Base-by-base conservation (phyloP, 30 jellyfish, hydroid and myxozoan genomes). In the Rhopilema esculentum region DNA sequence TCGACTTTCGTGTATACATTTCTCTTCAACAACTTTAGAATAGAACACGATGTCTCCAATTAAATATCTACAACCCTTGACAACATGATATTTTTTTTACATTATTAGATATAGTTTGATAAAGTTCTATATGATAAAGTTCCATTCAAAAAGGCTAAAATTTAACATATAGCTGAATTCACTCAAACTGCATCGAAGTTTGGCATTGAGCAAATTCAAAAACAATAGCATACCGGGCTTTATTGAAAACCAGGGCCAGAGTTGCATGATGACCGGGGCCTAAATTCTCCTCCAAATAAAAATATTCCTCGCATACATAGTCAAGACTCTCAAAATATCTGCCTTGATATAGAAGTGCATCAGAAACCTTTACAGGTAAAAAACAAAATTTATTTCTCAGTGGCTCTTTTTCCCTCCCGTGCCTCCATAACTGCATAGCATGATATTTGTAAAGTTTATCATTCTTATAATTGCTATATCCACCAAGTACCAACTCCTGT, bases 271-370 rank as follows among this genome's bases (percentile, higher is more conserved):
- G 83, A 12, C 2, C 17, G 23, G n/a, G 49, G 17, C 91, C 91
- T 52, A 81, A 29, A 16, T 66, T 66, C 31, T 81, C 67, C 80
- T 2, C 22, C 80, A 81, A 21, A 28, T 30, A 33, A 9, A 12
- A 53, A 52, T 66, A 53, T 51, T 67, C 61, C 75, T 48, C 1
- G 17, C 25, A 28, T 25, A 61, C 83, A 57, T 81, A 81, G 20
- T 66, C 77, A 22, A 67, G 12, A 52, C 83, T 72, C 66, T 81
- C 91, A 4, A 28, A 27, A 28, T 81, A 81, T 1, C 91, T 50
- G 4, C 76, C 91, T 64, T 81, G 91, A 28, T 81, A 81, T 26
- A 81, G 73, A 9, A 81, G 32, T 21, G 91, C 91, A 81, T 81
- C 91, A 2, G 32, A 75, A 15, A 81, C 40, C 69, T 32, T 81